These are phyloP conservation scores for human (Homo sapiens) DNA, from an alignment of 2,113 vertebrate species.

Conservation along the genomic window GRCh38 chr9:26668001-26668500, in stretches of 20 bases:
- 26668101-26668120: background rate
- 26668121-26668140: background rate
- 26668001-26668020: background rate
- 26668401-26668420: background rate
- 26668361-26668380: slow-evolving; percentile 15
- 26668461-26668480: slow-evolving; percentile 14
- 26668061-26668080: background rate
- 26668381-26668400: background rate
- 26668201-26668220: background rate
- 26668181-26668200: background rate
- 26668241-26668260: background rate
- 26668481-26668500: background rate
- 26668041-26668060: background rate
- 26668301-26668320: background rate
- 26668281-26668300: background rate
- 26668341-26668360: background rate
- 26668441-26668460: background rate
- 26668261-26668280: background rate
- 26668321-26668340: background rate
- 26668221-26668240: background rate
- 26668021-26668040: background rate
- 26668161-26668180: background rate
- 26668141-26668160: background rate
- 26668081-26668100: background rate
- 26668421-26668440: background rate